Evolutionary conservation across 2,888 invertebrate species (phyloP).

Genomic region (Mycogona germanica): DNA sequence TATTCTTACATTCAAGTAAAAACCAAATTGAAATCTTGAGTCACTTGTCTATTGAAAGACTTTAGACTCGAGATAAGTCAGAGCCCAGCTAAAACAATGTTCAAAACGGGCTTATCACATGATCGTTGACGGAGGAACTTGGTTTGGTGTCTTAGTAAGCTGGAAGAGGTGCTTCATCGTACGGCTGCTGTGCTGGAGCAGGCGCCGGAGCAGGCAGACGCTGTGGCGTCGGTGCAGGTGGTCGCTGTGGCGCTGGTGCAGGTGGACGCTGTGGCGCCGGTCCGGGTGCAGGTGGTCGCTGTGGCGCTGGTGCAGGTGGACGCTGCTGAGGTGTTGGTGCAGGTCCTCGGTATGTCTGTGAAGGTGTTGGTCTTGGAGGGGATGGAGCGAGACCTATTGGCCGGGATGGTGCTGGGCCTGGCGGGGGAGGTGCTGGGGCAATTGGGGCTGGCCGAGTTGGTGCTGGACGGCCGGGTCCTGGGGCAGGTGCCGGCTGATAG

Average conservation of each 20-base stretch:
- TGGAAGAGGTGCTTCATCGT: slow-evolving; percentile 9
- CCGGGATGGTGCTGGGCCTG: not conserved
- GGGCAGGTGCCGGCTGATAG: not conserved
- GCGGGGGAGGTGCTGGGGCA: not conserved
- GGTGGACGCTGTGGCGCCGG: not conserved
- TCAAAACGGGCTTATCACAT: too few species aligned
- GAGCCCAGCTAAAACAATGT: too few species aligned
- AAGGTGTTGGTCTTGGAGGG: slow-evolving; percentile 6
- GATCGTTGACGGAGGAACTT: too few species aligned
- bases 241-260: slow-evolving; percentile 2
- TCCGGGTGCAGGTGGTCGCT: slow-evolving; percentile 2
- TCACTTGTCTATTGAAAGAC: too few species aligned
- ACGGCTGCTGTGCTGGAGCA: not conserved
- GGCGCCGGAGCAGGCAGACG: not conserved
- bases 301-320: slow-evolving; percentile 8
- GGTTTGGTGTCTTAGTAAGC: slow-evolving; percentile 12
- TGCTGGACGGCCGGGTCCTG: not conserved
- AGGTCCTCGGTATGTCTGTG: not conserved
- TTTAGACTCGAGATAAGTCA: too few species aligned
- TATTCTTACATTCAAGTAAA: not conserved
- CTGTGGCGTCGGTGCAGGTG: not conserved
- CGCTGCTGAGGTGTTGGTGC: slow-evolving; percentile 4
- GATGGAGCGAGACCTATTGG: not conserved
- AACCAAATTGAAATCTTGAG: not conserved
- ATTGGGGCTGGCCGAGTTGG: not conserved